These are phyloP conservation scores for Balaenoptera acutorostrata DNA, from an alignment of 2,113 vertebrate species.

Conservation along the genomic window DNA sequence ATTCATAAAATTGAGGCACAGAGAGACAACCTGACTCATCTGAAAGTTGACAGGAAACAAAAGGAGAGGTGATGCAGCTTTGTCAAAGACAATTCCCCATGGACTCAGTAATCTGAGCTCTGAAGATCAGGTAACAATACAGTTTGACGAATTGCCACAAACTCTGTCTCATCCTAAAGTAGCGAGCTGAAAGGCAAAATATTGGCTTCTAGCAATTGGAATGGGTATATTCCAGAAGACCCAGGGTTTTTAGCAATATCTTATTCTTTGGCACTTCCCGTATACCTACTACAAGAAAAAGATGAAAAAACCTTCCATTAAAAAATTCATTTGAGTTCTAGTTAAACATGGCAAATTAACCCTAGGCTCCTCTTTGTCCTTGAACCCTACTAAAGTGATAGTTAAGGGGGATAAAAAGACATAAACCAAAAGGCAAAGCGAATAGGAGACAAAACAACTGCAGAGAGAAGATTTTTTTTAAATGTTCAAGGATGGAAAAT, in stretches of 20 bases:
- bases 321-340: not conserved
- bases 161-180: not conserved
- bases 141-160: not conserved
- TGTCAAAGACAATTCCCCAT: not conserved
- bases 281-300: not conserved
- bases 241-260: not conserved
- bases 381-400: not conserved
- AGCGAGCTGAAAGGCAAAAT: not conserved
- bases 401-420: not conserved
- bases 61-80: not conserved
- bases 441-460: not conserved
- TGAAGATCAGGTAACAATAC: not conserved
- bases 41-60: not conserved
- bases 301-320: not conserved
- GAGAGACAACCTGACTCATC: not conserved
- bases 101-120: not conserved
- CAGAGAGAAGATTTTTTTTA: not conserved
- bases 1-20: not conserved
- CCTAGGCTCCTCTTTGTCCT: not conserved
- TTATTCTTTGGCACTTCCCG: not conserved
- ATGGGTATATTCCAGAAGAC: not conserved
- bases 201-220: not conserved
- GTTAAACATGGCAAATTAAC: not conserved
- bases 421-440: not conserved
- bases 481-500: not conserved